These are phyloP conservation scores for Alectura lathami DNA, from an alignment of 2,113 vertebrate genomes.

Conservation along the genomic window DNA sequence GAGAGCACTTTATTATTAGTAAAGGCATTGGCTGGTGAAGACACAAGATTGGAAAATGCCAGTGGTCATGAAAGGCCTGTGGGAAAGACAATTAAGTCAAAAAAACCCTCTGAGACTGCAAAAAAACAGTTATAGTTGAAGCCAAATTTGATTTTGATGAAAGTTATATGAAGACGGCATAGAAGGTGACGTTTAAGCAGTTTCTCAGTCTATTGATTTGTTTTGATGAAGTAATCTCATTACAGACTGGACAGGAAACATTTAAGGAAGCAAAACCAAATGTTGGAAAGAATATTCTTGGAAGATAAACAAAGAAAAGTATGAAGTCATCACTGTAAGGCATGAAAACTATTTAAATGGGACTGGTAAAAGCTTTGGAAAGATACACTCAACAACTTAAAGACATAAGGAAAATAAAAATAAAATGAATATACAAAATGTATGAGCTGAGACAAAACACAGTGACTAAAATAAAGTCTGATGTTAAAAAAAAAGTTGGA, in stretches of 20 bases:
- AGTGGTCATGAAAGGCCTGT: background rate
- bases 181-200: background rate
- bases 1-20: background rate
- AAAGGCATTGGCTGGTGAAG: background rate
- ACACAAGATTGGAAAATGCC: background rate
- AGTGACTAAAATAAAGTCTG: background rate
- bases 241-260: background rate
- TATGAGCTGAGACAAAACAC: background rate
- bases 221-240: constrained; percentile 40
- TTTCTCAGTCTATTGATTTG: background rate
- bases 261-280: constrained; percentile 18
- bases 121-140: background rate
- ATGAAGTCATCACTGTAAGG: background rate
- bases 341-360: background rate
- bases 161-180: background rate
- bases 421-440: background rate
- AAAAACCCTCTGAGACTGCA: background rate
- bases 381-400: background rate
- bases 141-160: background rate
- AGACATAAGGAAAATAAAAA: background rate
- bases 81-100: background rate
- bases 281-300: background rate
- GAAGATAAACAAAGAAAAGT: background rate
- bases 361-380: background rate
- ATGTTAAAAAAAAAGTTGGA: background rate